A percentile compares a stretch with the other conserved stretches of the same genome.
Evolutionary conservation across 1,140 invertebrate species (phyloP).

Genomic region (Asobara japonica): DNA sequence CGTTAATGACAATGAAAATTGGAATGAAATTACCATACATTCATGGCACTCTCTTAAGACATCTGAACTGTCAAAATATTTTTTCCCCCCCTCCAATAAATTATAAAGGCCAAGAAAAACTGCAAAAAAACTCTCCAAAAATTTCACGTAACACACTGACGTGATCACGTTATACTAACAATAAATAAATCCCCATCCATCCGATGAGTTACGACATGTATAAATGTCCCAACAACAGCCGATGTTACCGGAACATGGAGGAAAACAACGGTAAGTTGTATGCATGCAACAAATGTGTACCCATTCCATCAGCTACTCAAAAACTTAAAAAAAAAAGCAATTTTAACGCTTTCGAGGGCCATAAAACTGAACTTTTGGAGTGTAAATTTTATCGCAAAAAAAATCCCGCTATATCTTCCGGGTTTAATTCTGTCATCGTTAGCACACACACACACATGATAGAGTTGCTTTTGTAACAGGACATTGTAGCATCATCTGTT

Average conservation of each 20-base stretch:
- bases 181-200: not conserved
- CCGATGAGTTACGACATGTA: not conserved
- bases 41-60: no score
- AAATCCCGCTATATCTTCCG: conserved; percentile 16
- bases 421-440: conserved; percentile 5
- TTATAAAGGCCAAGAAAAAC: no score
- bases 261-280: conserved; percentile 1
- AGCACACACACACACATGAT: not conserved
- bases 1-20: no score
- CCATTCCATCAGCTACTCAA: conserved; percentile 6
- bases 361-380: conserved; percentile 7
- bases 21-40: no score
- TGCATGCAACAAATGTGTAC: conserved; percentile 15
- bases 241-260: not conserved
- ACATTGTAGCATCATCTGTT: conserved; percentile 40
- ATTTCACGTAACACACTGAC: not conserved
- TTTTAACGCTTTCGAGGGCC: not conserved
- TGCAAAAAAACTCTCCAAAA: no score
- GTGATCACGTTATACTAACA: not conserved
- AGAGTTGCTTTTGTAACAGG: conserved; percentile 24
- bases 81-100: no score
- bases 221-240: not conserved
- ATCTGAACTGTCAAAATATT: no score
- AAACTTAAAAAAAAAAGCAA: not conserved
- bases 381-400: not conserved